A percentile compares a stretch with the other conserved stretches of the same genome.
Evolutionary conservation across 2,888 invertebrate genomes (phyloP).

Genomic region (Trissoscelio sp.): DNA sequence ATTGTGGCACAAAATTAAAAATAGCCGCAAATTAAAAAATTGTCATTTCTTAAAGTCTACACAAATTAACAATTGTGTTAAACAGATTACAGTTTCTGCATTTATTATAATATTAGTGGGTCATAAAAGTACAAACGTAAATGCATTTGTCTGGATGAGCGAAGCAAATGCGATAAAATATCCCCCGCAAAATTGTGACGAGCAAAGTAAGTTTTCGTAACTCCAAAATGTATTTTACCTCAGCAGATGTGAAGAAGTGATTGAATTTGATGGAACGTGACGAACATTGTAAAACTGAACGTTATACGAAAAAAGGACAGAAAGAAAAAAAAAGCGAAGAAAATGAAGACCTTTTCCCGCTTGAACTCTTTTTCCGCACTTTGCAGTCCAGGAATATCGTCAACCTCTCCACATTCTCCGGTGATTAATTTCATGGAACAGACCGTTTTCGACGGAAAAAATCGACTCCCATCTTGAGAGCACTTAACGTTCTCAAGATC

Average conservation of each 20-base stretch:
- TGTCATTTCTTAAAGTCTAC: not conserved
- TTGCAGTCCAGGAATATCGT: constrained; percentile 35
- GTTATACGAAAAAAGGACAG: constrained; percentile 9
- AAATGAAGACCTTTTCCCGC: constrained; percentile 47
- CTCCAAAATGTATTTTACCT: constrained; percentile 42
- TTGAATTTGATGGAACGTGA: constrained; percentile 58
- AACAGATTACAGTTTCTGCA: not conserved
- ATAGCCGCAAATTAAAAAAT: no score
- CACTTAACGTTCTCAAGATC: constrained; percentile 33
- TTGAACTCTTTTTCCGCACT: constrained; percentile 36
- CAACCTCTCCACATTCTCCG: constrained; percentile 44
- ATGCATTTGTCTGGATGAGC: constrained; percentile 17
- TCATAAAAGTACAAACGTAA: constrained; percentile 24
- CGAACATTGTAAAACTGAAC: constrained; percentile 49
- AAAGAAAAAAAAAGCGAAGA: constrained; percentile 1
- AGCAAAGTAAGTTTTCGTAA: constrained; percentile 53
- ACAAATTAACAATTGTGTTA: not conserved
- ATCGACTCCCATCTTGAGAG: constrained; percentile 20
- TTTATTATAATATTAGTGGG: not conserved
- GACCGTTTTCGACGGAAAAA: constrained; percentile 31
- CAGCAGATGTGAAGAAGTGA: constrained; percentile 54
- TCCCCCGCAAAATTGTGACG: constrained; percentile 35
- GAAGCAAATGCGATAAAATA: constrained; percentile 42
- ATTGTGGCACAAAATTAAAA: no score
- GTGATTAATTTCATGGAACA: constrained; percentile 58